Evolutionary conservation across 2,797 vertebrate species (phyloP), one percentile per base, ranked within the genome.

Genomic region (Argentina silus): DNA sequence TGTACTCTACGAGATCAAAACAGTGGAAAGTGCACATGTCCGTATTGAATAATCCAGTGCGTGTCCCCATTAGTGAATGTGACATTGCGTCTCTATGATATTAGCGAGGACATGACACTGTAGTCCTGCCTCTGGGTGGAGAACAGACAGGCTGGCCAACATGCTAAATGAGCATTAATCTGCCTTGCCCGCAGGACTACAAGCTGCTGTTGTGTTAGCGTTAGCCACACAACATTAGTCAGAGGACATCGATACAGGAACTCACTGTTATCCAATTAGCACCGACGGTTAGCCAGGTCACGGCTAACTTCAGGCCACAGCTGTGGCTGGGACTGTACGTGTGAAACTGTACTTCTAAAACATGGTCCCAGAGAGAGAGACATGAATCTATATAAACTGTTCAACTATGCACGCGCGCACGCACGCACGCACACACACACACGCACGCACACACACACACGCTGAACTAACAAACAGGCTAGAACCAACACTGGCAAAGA

Each of bases 1-100:
- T 36, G 27, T 36, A 36, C 27, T 36, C 27, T 36, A 36, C 27
- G 27, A 36, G 27, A 36, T 36, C 27, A 36, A 4, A 15, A 15
- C 61, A 17, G 14, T 5, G 19, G 14, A 67, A 14, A 50, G 12
- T n/a, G 48, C 17, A 59, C 56, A 59, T 27, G 11, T 61, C 47
- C 0, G 51, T 68, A 78, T 75, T 82, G 78, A 84, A 85, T 82
- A 82, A 82, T 79, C 79, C 76, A 82, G 73, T 47, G 23, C 17
- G 65, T 68, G 53, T 43, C 80, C 68, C 77, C 60, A 19, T 67
- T 47, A 17, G 27, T 64, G 36, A 65, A 59, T 78, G 72, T 73
- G 42, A 53, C 57, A 67, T 76, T 74, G 69, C 68, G 77, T 6
- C 50, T 53, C 14, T 14, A 60, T 21, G 57, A 19, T 2, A 17